Percentiles rank a stretch among this genome's conserved stretches.
phyloP scores from a whole-genome alignment of 2,888 invertebrate species.

The Ypsolopha sequella region DNA sequence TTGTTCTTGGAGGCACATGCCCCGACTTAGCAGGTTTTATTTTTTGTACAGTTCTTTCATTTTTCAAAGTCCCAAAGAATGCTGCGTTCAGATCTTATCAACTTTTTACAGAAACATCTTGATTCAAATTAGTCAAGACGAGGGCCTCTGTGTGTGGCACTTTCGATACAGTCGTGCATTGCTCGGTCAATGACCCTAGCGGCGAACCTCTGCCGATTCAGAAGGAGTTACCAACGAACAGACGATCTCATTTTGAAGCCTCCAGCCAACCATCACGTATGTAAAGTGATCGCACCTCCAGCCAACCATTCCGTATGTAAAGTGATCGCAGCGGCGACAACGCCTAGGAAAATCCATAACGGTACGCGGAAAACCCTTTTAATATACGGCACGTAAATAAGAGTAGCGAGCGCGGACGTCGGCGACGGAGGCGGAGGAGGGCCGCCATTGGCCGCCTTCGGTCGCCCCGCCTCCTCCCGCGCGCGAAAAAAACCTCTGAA shows the following conservation, averaged over 20 bases:
- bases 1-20: too few relatives aligned
- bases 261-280: conserved; percentile 21
- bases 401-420: conserved; percentile 24
- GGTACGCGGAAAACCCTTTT: conserved; percentile 70
- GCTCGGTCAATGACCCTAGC: background rate
- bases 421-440: conserved; percentile 27
- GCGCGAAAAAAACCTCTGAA: conserved; percentile 42
- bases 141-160: background rate
- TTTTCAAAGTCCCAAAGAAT: too few relatives aligned
- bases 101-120: too few relatives aligned
- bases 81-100: too few relatives aligned
- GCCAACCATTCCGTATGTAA: conserved; percentile 35
- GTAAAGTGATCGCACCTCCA: conserved; percentile 29
- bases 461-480: conserved; percentile 50
- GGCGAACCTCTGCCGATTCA: background rate
- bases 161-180: background rate
- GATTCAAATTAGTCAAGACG: too few relatives aligned
- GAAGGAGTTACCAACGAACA: background rate
- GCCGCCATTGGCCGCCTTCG: conserved; percentile 30
- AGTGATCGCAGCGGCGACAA: conserved; percentile 12
- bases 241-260: too few relatives aligned
- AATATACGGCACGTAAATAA: conserved; percentile 70
- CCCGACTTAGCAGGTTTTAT: too few relatives aligned
- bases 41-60: too few relatives aligned
- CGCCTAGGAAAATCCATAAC: conserved; percentile 64